phyloP scores from a whole-genome alignment of 2,888 invertebrate genomes.

The Nineta flava region DNA sequence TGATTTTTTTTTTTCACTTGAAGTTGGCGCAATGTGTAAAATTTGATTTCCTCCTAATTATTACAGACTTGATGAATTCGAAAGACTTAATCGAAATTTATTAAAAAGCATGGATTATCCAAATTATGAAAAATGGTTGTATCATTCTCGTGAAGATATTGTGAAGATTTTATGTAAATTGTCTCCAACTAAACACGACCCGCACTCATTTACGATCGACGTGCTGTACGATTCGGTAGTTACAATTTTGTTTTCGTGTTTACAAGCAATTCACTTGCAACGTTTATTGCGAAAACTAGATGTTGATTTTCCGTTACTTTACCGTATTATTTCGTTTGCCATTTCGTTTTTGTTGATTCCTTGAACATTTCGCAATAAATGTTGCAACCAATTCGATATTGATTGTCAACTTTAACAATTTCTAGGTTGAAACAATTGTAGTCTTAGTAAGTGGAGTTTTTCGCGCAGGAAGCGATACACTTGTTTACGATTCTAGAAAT shows the following conservation, averaged over 20 bases:
- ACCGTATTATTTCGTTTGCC: too few relatives aligned
- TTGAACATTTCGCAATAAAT: too few relatives aligned
- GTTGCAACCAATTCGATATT: too few relatives aligned
- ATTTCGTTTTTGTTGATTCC: too few relatives aligned
- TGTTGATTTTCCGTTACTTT: too few relatives aligned
- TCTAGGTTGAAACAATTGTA: conserved; percentile 28
- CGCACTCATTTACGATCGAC: conserved; percentile 47
- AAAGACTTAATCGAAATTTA: conserved; percentile 32
- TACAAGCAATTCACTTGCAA: too few relatives aligned
- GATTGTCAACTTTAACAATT: too few relatives aligned
- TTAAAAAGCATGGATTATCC: conserved; percentile 24
- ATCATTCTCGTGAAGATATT: conserved; percentile 23
- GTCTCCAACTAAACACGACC: conserved; percentile 48
- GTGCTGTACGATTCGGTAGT: conserved; percentile 42
- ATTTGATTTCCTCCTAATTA: background rate
- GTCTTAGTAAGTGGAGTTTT: conserved; percentile 48
- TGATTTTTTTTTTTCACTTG: background rate
- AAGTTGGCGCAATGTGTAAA: too few relatives aligned
- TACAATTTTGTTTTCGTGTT: conserved; percentile 11
- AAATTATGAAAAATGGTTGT: conserved; percentile 19
- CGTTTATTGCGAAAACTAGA: too few relatives aligned
- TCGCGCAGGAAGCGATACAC: conserved; percentile 34
- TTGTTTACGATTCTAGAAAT: conserved; percentile 31
- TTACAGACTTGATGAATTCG: conserved; percentile 24
- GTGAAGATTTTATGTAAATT: conserved; percentile 30